Conservation (phyloP, 2,797 vertebrate genomes). For the Diglossa cyanea region DNA sequence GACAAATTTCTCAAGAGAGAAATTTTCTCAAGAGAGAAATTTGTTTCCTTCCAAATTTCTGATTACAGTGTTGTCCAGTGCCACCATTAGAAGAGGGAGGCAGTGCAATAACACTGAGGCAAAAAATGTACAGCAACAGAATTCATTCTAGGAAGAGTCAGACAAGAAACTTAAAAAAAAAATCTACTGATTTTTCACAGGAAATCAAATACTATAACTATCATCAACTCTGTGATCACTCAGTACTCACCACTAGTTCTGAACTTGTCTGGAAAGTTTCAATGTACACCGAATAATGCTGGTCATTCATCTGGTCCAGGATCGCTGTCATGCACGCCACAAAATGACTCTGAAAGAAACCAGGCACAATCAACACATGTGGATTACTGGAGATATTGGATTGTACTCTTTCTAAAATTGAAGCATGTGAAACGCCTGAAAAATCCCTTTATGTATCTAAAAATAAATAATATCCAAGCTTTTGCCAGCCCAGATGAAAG, state of each 20-base stretch:
- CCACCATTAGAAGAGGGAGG: neutral
- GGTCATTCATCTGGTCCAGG: conserved; percentile 91
- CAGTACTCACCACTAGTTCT: conserved; percentile 89
- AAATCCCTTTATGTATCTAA: neutral
- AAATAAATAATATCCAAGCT: neutral
- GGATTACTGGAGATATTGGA: neutral
- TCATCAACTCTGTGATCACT: neutral
- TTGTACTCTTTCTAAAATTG: neutral
- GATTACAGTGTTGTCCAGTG: neutral
- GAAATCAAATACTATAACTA: neutral
- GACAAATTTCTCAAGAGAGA: neutral
- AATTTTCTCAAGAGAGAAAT: neutral
- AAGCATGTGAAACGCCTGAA: neutral
- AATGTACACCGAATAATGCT: conserved; percentile 89
- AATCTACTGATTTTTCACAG: neutral
- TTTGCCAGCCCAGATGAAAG: neutral
- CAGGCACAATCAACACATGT: neutral
- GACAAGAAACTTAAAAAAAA: neutral
- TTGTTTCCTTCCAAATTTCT: neutral
- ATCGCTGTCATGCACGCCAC: conserved; percentile 97
- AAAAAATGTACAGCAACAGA: neutral
- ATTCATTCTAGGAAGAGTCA: neutral
- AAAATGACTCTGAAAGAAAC: conserved; percentile 86
- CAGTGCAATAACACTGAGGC: neutral
- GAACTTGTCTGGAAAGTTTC: conserved; percentile 87